phyloP scores from a whole-genome alignment of 2,797 vertebrate species.

The Oophaga sylvatica region DNA sequence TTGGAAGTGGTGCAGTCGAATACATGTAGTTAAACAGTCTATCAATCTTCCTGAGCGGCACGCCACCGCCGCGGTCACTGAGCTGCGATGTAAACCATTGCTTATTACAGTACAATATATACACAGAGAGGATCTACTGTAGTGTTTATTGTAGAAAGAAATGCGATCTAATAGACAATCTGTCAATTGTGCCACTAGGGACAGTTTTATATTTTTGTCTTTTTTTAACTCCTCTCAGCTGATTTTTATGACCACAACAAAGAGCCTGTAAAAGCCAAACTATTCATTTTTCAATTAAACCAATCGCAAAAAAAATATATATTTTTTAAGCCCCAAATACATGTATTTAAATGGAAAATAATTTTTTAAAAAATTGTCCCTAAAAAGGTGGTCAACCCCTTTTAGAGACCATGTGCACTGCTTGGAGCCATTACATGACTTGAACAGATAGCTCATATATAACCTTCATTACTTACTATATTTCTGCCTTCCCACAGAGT shows the following conservation, averaged over 20 bases:
- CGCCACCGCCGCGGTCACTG: constrained; percentile 93
- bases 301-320: too few species aligned
- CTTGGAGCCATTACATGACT: not conserved
- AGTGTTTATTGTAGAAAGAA: not conserved
- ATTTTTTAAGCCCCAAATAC: too few species aligned
- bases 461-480: too few species aligned
- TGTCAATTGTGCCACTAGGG: not conserved
- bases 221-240: too few species aligned
- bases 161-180: not conserved
- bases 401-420: not conserved
- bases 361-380: too few species aligned
- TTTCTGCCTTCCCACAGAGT: too few species aligned
- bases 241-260: too few species aligned
- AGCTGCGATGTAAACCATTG: constrained; percentile 77
- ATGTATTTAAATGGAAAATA: too few species aligned
- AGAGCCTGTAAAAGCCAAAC: too few species aligned
- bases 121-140: too few species aligned
- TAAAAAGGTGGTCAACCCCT: too few species aligned
- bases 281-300: too few species aligned
- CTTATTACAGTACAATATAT: not conserved
- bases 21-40: constrained; percentile 97
- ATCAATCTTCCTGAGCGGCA: constrained; percentile 95
- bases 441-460: not conserved
- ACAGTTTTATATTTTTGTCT: not conserved
- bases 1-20: constrained; percentile 92